phyloP scores from a whole-genome alignment of 2,888 invertebrate genomes.

The Siphonodentalium dalli region DNA sequence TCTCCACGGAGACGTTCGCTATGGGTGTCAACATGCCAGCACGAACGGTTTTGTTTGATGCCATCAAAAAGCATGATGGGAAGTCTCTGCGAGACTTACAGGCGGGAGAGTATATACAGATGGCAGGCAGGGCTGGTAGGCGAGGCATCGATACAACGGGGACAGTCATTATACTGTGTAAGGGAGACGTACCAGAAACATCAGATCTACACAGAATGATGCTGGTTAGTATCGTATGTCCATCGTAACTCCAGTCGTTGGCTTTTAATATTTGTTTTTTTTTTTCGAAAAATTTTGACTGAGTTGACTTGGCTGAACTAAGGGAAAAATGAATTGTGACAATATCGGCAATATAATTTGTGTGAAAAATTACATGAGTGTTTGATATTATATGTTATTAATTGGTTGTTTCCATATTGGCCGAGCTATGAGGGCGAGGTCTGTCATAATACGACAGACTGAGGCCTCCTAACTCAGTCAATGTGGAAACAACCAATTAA shows the following conservation, averaged over 20 bases:
- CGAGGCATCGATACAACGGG: slow-evolving; percentile 92
- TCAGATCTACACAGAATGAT: slow-evolving; percentile 84
- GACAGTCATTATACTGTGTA: slow-evolving; percentile 90
- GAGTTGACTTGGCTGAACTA: no score
- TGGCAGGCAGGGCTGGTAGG: slow-evolving; percentile 80
- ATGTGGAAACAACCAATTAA: no score
- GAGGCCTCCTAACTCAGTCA: no score
- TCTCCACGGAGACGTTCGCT: slow-evolving; percentile 99
- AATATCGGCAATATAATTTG: no score
- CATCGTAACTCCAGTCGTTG: not conserved
- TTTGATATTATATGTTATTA: no score
- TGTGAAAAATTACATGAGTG: no score
- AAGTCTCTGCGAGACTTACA: slow-evolving; percentile 76
- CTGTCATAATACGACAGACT: no score
- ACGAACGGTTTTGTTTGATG: slow-evolving; percentile 95
- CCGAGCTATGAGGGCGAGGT: no score
- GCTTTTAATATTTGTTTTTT: no score
- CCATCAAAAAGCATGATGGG: slow-evolving; percentile 90
- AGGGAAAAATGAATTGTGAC: no score
- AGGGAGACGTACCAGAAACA: slow-evolving; percentile 75
- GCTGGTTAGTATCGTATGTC: slow-evolving; percentile 69
- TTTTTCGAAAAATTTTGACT: no score
- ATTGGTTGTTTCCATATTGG: no score
- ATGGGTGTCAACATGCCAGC: slow-evolving; percentile 99
- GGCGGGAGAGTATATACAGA: slow-evolving; percentile 94